These are phyloP conservation scores for Archivesica marissinica DNA, from an alignment of 1,140 invertebrate species.

Conservation along the genomic window DNA sequence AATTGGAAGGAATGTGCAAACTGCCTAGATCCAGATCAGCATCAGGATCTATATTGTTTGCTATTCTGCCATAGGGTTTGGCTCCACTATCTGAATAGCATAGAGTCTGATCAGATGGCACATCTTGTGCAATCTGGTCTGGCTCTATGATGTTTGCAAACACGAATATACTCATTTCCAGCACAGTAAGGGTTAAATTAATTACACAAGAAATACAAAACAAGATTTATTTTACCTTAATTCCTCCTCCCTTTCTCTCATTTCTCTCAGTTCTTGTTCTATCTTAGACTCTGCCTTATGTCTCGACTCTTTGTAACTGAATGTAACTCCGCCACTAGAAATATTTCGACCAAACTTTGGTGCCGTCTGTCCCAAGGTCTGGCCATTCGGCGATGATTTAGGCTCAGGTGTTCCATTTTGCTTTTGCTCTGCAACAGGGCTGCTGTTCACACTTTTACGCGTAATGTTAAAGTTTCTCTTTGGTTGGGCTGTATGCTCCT, in stretches of 20 bases:
- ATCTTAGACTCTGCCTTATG: slow-evolving; percentile 81
- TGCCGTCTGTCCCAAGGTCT: slow-evolving; percentile 28
- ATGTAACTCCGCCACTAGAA: slow-evolving; percentile 69
- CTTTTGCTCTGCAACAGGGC: slow-evolving; percentile 4
- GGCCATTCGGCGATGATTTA: slow-evolving; percentile 26
- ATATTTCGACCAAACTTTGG: slow-evolving; percentile 50
- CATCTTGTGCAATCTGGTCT: too few species aligned
- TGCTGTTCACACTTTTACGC: slow-evolving; percentile 59
- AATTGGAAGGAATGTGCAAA: too few species aligned
- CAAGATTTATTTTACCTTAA: slow-evolving; percentile 75
- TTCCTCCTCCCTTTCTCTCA: slow-evolving; percentile 81
- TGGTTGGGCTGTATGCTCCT: slow-evolving; percentile 63
- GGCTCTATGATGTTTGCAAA: too few species aligned
- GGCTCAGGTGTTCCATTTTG: slow-evolving; percentile 52
- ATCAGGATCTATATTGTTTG: too few species aligned
- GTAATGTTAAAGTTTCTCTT: slow-evolving; percentile 79
- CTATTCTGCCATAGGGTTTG: too few species aligned
- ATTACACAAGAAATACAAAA: too few species aligned
- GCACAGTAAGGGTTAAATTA: too few species aligned
- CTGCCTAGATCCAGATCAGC: too few species aligned
- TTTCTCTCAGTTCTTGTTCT: slow-evolving; percentile 79
- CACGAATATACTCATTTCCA: too few species aligned
- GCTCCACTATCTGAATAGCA: too few species aligned
- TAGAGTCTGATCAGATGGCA: too few species aligned
- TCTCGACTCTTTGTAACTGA: slow-evolving; percentile 79